Percentiles rank a stretch among this genome's conserved stretches.
Evolutionary conservation across 2,888 invertebrate genomes (phyloP).

Genomic region (Drosophila incognita): DNA sequence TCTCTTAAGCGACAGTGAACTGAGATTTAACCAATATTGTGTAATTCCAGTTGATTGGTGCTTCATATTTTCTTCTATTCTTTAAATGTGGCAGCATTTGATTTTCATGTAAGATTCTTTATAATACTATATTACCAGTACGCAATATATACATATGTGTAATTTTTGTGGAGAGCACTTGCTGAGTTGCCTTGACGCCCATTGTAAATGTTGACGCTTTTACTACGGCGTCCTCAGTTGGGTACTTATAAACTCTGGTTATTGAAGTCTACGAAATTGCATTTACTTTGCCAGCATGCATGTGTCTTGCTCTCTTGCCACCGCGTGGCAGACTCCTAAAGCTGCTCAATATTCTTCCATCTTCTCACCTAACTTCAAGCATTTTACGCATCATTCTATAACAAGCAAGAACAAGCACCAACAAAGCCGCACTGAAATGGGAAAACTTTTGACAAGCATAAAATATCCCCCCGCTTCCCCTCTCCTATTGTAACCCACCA

Average conservation of each 20-base stretch:
- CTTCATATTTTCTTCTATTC: not conserved
- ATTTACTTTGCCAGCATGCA: slow-evolving; percentile 63
- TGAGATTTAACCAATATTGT: not conserved
- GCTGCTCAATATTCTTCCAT: slow-evolving; percentile 45
- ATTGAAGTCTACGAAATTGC: slow-evolving; percentile 78
- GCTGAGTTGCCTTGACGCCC: slow-evolving; percentile 15
- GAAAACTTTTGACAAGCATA: slow-evolving; percentile 58
- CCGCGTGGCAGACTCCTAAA: not conserved
- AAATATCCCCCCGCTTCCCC: slow-evolving; percentile 2
- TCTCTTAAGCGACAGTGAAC: not conserved
- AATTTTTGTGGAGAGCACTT: not conserved
- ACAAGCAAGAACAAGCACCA: slow-evolving; percentile 18
- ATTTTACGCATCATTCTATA: slow-evolving; percentile 76
- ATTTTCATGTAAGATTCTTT: not conserved
- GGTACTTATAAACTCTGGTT: slow-evolving; percentile 73
- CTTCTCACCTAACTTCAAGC: slow-evolving; percentile 69
- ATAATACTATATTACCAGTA: not conserved
- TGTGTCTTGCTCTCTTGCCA: slow-evolving; percentile 3
- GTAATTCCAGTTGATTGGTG: not conserved
- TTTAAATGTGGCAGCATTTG: not conserved
- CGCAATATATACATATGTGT: not conserved
- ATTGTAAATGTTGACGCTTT: slow-evolving; percentile 34
- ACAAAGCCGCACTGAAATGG: slow-evolving; percentile 30
- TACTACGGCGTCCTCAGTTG: slow-evolving; percentile 48
- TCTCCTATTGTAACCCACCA: slow-evolving; percentile 17